phyloP scores from a whole-genome alignment of 2,888 invertebrate genomes.

The Proisotoma minuta region DNA sequence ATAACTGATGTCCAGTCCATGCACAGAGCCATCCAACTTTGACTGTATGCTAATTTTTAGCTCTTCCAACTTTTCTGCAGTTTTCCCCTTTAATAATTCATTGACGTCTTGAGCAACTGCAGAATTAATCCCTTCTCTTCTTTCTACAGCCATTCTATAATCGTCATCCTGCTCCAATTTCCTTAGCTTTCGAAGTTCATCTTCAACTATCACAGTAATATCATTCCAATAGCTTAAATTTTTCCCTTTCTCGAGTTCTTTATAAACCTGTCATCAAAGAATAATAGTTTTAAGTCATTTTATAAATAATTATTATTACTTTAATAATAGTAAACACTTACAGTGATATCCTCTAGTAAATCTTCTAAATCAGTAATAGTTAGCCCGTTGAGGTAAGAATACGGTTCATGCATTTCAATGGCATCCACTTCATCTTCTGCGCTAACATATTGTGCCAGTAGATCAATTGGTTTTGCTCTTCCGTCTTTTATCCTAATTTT shows the following conservation, averaged over 20 bases:
- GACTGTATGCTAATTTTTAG: constrained; percentile 78
- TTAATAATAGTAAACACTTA: constrained; percentile 45
- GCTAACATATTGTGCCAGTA: constrained; percentile 91
- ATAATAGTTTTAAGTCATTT: background rate
- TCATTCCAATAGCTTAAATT: constrained; percentile 94
- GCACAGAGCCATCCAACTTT: constrained; percentile 76
- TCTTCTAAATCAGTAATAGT: constrained; percentile 89
- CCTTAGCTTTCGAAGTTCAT: constrained; percentile 80
- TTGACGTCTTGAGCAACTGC: constrained; percentile 87
- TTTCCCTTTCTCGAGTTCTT: constrained; percentile 81
- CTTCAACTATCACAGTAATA: constrained; percentile 88
- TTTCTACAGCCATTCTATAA: constrained; percentile 58
- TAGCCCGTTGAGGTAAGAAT: constrained; percentile 87
- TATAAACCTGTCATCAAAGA: constrained; percentile 61
- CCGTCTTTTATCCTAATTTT: constrained; percentile 94
- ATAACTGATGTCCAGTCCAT: constrained; percentile 92
- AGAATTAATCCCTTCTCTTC: constrained; percentile 79
- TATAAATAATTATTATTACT: background rate
- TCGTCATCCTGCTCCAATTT: constrained; percentile 65
- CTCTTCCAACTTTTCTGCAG: constrained; percentile 75
- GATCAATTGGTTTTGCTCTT: constrained; percentile 95
- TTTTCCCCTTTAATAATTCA: constrained; percentile 86
- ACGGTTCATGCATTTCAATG: constrained; percentile 97
- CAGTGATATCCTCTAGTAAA: constrained; percentile 90
- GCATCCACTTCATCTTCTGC: constrained; percentile 84